Base-by-base conservation (phyloP, 1,140 invertebrate genomes). In the Danaus melanippus region DNA sequence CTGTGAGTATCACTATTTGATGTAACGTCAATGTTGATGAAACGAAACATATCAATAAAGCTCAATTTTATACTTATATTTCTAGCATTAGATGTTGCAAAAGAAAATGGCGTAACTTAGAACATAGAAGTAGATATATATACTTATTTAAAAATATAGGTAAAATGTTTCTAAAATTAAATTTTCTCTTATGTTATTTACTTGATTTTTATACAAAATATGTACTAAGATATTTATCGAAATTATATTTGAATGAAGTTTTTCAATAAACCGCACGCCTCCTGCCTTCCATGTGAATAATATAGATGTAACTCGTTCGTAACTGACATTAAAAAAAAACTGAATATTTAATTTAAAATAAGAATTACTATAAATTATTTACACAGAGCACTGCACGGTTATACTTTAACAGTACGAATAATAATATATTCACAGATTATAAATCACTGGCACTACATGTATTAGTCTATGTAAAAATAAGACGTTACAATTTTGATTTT, bases 61-160 rank as follows among this genome's bases (percentile, higher is more conserved):
- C 82, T 85, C 82, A 85, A 85, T 85, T 82, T 85, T 85, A 62
- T 85, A 85, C 76, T 64, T 80, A 82, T 78, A 83, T 78, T 71
- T 71, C 64, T 84, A 82, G 79, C 63, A 64, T 77, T 79, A 81
- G 76, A 69, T 69, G 69, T 74, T 77, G 81, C 77, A 71, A 74
- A 68, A 69, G 68, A 82, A 79, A 76, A 66, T 63, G 60, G 69
- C 70, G 66, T 54, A 65, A 64, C 47, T 45, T 74, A 73, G 67
- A 57, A 50, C 39, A 55, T 60, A 60, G 58, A 55, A 60, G 47
- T 56, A 56, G 54, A 50, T 56, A 56, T 46, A 40, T 46, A 51
- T 51, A 59, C 11, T 48, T 64, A 64, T 67, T 54, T 68, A 42
- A 40, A 66, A 62, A 56, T 69, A 66, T 78, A 74, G 66, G 55